Evolutionary conservation across 2,797 vertebrate species (phyloP), one percentile per base, ranked within the genome.

Genomic region (Sebastes ruberrimus): DNA sequence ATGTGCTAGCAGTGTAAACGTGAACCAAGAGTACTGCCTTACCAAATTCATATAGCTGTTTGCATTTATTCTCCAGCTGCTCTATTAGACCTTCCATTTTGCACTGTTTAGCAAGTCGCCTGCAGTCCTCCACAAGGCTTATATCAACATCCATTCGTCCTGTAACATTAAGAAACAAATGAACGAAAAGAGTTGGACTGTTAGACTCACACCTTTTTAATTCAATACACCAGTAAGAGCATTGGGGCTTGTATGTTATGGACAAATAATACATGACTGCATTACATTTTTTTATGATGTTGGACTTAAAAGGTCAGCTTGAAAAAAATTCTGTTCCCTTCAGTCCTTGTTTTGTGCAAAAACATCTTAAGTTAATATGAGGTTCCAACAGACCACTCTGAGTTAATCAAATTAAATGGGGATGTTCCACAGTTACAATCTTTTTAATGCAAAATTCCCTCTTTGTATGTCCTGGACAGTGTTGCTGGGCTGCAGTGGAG

Each of bases 21-120:
- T 56, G 11, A 72, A 78, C 14, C 10, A 68, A 57, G 22, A 52
- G 18, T 14, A 38, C 1, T 3, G 3, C 20, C 97, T 94, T 95
- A 98, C 98, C 97, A 80, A 98, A 99, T 86, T 98, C 97, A 80
- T 97, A 97, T 66, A 99, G 95, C 88, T 98, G 96, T 94, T 97
- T 98, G 75, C 97, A 97, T 90, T 98, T 98, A 85, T 95, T 97
- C 89, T 99, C 97, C 90, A 99, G 95, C 88, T 97, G 96, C 3
- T 97, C 94, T 0, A 99, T 98, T 74, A 99, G 96, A 81, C 96
- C 96, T 49, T 95, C 90, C 89, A 99, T 96, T 81, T 96, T 97
- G 88, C 98, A 99, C 94, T 99, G 99, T 87, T 98, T 99, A 78
- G 98, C 98, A 66, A 99, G 93, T 67, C 97, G 95, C 85, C 97